phyloP scores from a whole-genome alignment of 2,888 invertebrate genomes.

The Pristionchus japonicus region DNA sequence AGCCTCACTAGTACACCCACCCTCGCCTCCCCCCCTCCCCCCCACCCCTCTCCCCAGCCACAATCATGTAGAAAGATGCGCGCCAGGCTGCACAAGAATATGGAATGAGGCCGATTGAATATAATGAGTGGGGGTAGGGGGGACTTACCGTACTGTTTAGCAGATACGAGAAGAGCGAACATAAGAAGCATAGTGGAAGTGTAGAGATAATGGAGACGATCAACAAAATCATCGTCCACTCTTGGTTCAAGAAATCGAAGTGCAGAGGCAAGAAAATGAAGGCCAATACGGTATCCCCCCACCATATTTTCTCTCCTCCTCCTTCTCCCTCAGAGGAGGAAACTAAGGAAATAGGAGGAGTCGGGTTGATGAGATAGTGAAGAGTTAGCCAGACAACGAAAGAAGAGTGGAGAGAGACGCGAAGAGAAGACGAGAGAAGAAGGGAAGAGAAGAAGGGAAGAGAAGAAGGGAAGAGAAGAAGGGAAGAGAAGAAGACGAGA shows the following conservation, averaged over 20 bases:
- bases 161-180: conserved; percentile 78
- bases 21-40: not conserved
- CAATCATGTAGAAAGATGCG: conserved; percentile 2
- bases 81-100: not conserved
- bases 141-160: conserved; percentile 76
- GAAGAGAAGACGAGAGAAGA: too few relatives aligned
- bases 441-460: too few relatives aligned
- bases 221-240: conserved; percentile 74
- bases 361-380: too few relatives aligned
- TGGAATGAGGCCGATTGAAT: not conserved
- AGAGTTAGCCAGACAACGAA: too few relatives aligned
- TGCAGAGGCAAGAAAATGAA: conserved; percentile 75
- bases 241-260: conserved; percentile 73
- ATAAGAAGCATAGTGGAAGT: conserved; percentile 74
- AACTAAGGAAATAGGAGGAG: conserved; percentile 23
- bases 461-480: too few relatives aligned
- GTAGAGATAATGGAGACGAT: conserved; percentile 74
- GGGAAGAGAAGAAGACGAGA: too few relatives aligned
- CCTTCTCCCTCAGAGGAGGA: conserved; percentile 32
- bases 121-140: too few relatives aligned
- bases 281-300: conserved; percentile 73
- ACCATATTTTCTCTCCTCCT: conserved; percentile 57
- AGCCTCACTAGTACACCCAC: conserved; percentile 14
- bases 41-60: not conserved
- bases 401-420: too few relatives aligned